A percentile compares a stretch with the other conserved stretches of the same genome.
phyloP scores from a whole-genome alignment of 2,888 invertebrate genomes.

The Punctoribates punctum region DNA sequence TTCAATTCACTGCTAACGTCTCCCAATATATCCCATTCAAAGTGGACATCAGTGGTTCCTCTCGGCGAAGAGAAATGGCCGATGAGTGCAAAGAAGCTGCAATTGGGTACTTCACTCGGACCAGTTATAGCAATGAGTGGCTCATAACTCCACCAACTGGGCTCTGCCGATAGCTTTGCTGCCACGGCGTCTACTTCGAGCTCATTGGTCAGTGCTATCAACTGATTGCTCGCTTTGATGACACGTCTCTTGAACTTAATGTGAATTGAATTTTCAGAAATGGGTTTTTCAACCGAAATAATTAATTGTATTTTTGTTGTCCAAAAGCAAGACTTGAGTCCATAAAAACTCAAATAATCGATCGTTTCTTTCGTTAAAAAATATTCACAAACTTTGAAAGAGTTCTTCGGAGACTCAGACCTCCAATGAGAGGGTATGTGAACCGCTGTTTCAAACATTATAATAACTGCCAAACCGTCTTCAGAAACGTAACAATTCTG shows the following conservation, averaged over 20 bases:
- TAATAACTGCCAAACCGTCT: slow-evolving; percentile 46
- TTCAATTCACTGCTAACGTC: slow-evolving; percentile 40
- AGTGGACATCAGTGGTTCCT: slow-evolving; percentile 46
- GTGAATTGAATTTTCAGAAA: slow-evolving; percentile 44
- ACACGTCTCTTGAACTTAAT: slow-evolving; percentile 45
- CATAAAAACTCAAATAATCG: slow-evolving; percentile 45
- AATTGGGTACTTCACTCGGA: slow-evolving; percentile 46
- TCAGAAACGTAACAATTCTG: slow-evolving; percentile 43
- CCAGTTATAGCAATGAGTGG: slow-evolving; percentile 45
- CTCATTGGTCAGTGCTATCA: slow-evolving; percentile 45
- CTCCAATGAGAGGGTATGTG: slow-evolving; percentile 37
- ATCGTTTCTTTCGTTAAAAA: slow-evolving; percentile 47
- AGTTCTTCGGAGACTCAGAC: neutral
- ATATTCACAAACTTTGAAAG: slow-evolving; percentile 44
- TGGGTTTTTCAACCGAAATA: slow-evolving; percentile 46
- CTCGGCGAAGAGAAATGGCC: slow-evolving; percentile 48
- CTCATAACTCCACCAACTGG: slow-evolving; percentile 44
- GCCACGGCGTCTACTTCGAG: slow-evolving; percentile 36
- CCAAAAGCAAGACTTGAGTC: slow-evolving; percentile 48
- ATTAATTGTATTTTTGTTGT: slow-evolving; percentile 49
- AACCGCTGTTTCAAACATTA: slow-evolving; percentile 48
- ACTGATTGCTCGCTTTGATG: slow-evolving; percentile 45
- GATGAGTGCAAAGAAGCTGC: slow-evolving; percentile 46
- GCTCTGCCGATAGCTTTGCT: slow-evolving; percentile 40
- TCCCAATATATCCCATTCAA: slow-evolving; percentile 40